Percentiles rank a stretch among this genome's conserved stretches.
phyloP scores from a whole-genome alignment of 2,797 vertebrate genomes.

The Gambelia wislizenii region DNA sequence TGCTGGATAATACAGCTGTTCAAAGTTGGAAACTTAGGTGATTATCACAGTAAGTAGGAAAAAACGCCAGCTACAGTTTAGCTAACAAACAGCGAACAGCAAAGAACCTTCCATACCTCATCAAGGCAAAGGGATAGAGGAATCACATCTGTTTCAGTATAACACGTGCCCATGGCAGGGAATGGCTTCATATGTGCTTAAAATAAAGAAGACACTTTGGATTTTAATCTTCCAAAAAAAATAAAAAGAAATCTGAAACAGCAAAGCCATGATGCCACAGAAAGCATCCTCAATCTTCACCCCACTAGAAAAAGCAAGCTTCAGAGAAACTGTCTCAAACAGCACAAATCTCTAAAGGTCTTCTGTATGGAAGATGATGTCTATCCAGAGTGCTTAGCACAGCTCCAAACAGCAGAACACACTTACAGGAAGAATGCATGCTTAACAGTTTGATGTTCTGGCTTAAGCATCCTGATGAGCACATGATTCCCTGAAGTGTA shows the following conservation, averaged over 20 bases:
- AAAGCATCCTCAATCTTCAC: background rate
- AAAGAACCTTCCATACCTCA: background rate
- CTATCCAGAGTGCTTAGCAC: slow-evolving; percentile 56
- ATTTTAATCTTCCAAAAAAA: background rate
- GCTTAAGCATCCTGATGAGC: slow-evolving; percentile 76
- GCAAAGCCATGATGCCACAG: background rate
- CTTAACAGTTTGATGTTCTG: slow-evolving; percentile 80
- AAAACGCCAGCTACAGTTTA: no score
- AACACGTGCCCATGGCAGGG: background rate
- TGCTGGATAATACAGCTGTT: no score
- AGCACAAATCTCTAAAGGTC: background rate
- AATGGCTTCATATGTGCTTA: background rate
- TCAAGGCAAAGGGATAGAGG: no score
- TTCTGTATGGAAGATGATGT: slow-evolving; percentile 61
- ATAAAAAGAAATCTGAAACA: background rate
- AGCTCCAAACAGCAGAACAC: slow-evolving; percentile 75
- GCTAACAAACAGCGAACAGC: no score
- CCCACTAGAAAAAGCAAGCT: background rate
- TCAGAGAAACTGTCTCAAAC: slow-evolving; percentile 49
- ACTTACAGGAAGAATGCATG: slow-evolving; percentile 77
- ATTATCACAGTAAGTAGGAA: no score
- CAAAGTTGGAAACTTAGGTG: no score
- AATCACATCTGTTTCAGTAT: no score
- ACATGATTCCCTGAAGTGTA: slow-evolving; percentile 72
- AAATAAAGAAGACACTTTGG: background rate